These are phyloP conservation scores for Sander vitreus DNA, from an alignment of 2,113 vertebrate species.

Conservation along the genomic window DNA sequence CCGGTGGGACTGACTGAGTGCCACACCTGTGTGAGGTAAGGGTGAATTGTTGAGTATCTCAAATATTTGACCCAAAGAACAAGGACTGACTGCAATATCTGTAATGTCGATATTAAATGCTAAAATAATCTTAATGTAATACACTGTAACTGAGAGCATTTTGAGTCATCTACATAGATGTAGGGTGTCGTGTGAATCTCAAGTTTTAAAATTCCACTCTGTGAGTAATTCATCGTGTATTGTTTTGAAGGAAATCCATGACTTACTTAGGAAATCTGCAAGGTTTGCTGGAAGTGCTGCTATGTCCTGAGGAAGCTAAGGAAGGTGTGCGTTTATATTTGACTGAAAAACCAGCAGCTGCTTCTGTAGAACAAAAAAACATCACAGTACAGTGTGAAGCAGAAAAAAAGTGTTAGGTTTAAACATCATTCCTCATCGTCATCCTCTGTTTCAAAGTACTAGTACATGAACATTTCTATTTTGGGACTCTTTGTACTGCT, in stretches of 20 bases:
- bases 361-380: slow-evolving; percentile 34
- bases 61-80: slow-evolving; percentile 18
- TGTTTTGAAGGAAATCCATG: neutral
- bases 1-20: rapidly evolving
- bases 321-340: slow-evolving; percentile 16
- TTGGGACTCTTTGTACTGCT: neutral
- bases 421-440: neutral
- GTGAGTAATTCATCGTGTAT: neutral
- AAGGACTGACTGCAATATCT: neutral
- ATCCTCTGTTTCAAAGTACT: too few relatives aligned
- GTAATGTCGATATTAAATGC: neutral
- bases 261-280: slow-evolving; percentile 62
- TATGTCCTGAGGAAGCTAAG: slow-evolving; percentile 32
- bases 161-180: neutral
- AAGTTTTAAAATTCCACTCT: neutral
- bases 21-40: slow-evolving; percentile 56
- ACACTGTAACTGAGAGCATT: neutral
- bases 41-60: neutral
- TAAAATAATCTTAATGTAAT: slow-evolving; percentile 2
- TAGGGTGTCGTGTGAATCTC: neutral
- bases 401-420: neutral
- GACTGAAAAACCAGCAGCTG: neutral
- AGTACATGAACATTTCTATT: neutral
- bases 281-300: slow-evolving; percentile 1
- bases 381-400: neutral